Conservation (phyloP, 2,888 invertebrate genomes). For the Pharmacophagus antenor region DNA sequence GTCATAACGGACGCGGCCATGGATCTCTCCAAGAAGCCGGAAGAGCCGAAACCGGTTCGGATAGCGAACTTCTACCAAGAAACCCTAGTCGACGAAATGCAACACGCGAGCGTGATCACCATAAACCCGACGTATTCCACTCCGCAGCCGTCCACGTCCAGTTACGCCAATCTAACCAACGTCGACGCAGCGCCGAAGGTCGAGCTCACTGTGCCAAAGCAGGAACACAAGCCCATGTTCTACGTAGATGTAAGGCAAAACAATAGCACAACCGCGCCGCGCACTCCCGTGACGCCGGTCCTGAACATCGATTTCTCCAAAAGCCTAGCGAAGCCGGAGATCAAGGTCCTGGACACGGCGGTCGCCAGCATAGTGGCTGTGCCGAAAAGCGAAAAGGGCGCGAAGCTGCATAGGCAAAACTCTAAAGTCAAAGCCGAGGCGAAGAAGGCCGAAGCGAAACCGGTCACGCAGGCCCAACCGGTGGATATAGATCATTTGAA, state of each 20-base stretch:
- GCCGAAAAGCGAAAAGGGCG: constrained; percentile 42
- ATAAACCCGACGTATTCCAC: constrained; percentile 63
- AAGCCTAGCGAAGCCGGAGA: constrained; percentile 62
- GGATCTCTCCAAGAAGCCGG: constrained; percentile 50
- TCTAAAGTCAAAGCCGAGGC: constrained; percentile 55
- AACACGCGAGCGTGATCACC: constrained; percentile 64
- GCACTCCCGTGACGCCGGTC: constrained; percentile 58
- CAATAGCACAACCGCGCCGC: constrained; percentile 36
- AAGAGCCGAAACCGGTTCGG: constrained; percentile 46
- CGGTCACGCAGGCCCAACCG: constrained; percentile 40
- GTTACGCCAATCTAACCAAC: constrained; percentile 47
- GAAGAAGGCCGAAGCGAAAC: constrained; percentile 52
- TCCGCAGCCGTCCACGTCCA: constrained; percentile 69
- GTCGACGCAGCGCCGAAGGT: constrained; percentile 48
- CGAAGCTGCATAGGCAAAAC: constrained; percentile 52
- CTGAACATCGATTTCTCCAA: constrained; percentile 73
- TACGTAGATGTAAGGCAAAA: constrained; percentile 41
- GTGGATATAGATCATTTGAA: constrained; percentile 63
- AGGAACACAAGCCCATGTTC: constrained; percentile 40
- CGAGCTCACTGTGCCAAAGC: constrained; percentile 49
- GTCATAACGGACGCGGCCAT: constrained; percentile 51
- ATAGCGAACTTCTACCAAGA: constrained; percentile 74
- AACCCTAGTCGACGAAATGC: constrained; percentile 57
- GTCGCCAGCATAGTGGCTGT: constrained; percentile 47
- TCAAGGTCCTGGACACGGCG: constrained; percentile 61